Evolutionary conservation across 2,888 invertebrate genomes (phyloP).

Genomic region (Platycheirus rosarum): DNA sequence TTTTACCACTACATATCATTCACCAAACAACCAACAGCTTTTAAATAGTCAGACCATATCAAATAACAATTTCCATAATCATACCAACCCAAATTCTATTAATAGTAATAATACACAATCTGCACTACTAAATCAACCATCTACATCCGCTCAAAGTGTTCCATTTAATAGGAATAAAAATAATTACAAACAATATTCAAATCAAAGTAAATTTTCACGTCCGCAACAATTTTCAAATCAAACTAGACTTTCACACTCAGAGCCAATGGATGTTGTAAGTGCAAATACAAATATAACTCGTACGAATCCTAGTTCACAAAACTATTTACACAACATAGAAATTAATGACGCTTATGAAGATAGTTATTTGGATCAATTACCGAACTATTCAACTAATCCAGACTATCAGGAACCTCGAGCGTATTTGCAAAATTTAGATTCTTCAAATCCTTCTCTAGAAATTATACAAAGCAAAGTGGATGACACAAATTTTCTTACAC

Average conservation of each 20-base stretch:
- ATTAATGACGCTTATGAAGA: not conserved
- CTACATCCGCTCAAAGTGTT: conserved; percentile 11
- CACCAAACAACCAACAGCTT: too few species aligned
- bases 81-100: too few species aligned
- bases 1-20: too few species aligned
- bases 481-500: conserved; percentile 66
- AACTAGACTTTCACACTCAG: not conserved
- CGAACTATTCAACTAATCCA: not conserved
- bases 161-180: not conserved
- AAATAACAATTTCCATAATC: too few species aligned
- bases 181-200: not conserved
- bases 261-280: too few species aligned
- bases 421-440: conserved; percentile 21
- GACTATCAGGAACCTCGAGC: not conserved
- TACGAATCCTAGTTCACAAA: conserved; percentile 7
- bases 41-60: too few species aligned
- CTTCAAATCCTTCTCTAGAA: not conserved
- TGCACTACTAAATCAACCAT: not conserved
- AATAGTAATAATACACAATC: conserved; percentile 6
- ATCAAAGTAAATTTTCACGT: not conserved
- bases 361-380: not conserved
- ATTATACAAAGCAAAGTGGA: conserved; percentile 37
- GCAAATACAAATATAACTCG: conserved; percentile 21
- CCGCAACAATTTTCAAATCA: not conserved
- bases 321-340: conserved; percentile 29